Percentiles rank a stretch among this genome's conserved stretches.
Evolutionary conservation across 2,888 invertebrate species (phyloP).

Genomic region (Ceramica pisi): DNA sequence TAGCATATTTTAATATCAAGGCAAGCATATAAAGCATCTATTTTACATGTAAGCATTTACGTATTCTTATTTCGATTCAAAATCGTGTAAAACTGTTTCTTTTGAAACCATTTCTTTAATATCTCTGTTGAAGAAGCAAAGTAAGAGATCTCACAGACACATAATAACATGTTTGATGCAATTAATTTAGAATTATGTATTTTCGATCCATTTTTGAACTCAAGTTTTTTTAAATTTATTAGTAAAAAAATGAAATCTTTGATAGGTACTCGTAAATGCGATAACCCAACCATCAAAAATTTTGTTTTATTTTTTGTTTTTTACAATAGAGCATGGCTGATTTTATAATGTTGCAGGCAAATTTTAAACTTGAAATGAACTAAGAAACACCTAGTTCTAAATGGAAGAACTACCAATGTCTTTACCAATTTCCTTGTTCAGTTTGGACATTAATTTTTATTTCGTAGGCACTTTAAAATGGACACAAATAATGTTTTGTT

Average conservation of each 20-base stretch:
- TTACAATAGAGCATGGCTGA: slow-evolving; percentile 20
- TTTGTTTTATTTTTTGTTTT: slow-evolving; percentile 34
- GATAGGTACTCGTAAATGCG: not conserved
- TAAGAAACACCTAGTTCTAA: slow-evolving; percentile 11
- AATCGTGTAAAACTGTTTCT: slow-evolving; percentile 14
- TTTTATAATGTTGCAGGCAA: slow-evolving; percentile 34
- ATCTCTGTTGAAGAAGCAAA: not conserved
- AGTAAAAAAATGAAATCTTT: not conserved
- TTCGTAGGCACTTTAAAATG: not conserved
- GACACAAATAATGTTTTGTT: not conserved
- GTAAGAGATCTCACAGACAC: not conserved
- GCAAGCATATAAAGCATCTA: slow-evolving; percentile 32
- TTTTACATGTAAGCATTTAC: slow-evolving; percentile 14
- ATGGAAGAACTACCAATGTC: too few relatives aligned
- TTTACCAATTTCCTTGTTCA: too few relatives aligned
- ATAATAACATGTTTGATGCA: not conserved
- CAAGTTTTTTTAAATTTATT: not conserved
- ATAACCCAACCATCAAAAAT: not conserved
- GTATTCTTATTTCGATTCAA: slow-evolving; percentile 27
- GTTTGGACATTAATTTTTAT: not conserved
- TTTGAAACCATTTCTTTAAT: not conserved
- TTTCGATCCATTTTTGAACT: not conserved
- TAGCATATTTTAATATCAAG: slow-evolving; percentile 35
- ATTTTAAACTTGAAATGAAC: not conserved
- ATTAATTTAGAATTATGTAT: not conserved